Evolutionary conservation across 1,140 invertebrate species (phyloP), one percentile per base, ranked within the genome.

Genomic region (Eriosoma lanigerum): DNA sequence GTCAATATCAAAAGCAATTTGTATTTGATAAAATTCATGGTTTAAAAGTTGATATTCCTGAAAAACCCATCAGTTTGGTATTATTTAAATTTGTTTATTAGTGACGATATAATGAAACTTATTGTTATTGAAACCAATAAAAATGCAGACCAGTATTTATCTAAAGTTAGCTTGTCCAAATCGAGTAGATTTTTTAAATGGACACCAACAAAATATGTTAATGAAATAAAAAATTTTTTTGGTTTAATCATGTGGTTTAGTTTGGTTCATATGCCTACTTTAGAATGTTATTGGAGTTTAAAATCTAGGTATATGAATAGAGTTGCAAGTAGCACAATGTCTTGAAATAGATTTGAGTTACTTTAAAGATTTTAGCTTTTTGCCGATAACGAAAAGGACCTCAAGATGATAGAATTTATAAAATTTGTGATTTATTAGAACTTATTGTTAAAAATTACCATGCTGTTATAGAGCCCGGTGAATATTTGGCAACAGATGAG

Each of bases 161-260:
- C 64, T 3, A 66, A 66, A 66, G 13, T 26, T n/a, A 46, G 64
- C 44, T 66, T 66, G 21, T 44, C 32, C n/a, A 66, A 66, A 21
- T 66, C 64, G 19, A 66, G 64, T 66, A 66, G 72, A 44, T 26
- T 78, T 76, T 54, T 29, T 12, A 78, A 54, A 24, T 82, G 81
- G 81, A 48, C 32, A 17, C 56, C 81, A 1, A 80, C 81, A 80
- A 66, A 78, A 26, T 1, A 29, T 19, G n/a, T n/a, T n/a, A 15
- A 82, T 29, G 81, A 82, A 80, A 82, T 82, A 68, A 78, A 78
- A 82, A 81, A 66, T 8, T 52, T 82, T 44, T 70, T 82, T 3
- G 81, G 60, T 1, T 68, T 81, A 48, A 38, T 80, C 5, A 52
- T 82, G 26, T 82, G 78, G 76, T 70, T 82, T 19, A 52, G 81